Evolutionary conservation across 2,888 invertebrate species (phyloP), one percentile per base, ranked within the genome.

Genomic region (Polymixis flavicincta): DNA sequence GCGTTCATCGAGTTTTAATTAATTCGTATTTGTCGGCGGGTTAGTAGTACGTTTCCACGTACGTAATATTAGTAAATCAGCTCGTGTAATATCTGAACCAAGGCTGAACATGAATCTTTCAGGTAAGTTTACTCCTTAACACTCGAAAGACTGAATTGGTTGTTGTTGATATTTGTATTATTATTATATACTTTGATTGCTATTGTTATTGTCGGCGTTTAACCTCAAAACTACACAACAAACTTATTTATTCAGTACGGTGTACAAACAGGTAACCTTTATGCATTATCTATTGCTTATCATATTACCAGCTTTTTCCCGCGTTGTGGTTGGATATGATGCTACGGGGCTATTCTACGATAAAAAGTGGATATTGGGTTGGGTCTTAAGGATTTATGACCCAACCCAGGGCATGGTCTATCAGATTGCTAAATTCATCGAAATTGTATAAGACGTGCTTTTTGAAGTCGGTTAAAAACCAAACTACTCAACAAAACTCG

Each of bases 81-180:
- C 28, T 63, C 7, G 54, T 55, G 22, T 52, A 45, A 9, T 71
- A 17, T 28, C 7, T 25, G 28, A 54, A 54, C 0, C 54, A 76
- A 85, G 54, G 54, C 69, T 65, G 48, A 83, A 67, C n/a, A 92
- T 92, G 92, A 92, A 89, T 87, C 88, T 91, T 59, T 92, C 92
- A 78, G 92, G 92, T 90, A 89, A 82, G 64, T 64, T 60, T 25
- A 63, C 7, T 65, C 6, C 19, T 0, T 45, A n/a, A 32, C 22
- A 28, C 1, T 13, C 22, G n/a, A 25, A 19, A 2, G 1, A 19
- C 1, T n/a, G 14, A 22, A 0, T 37, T 50, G 6, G n/a, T 50
- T 54, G 8, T 13, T 25, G 22, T 28, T 48, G 2, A 28, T 3
- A 32, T 54, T 63, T 37, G 3, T 48, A 57, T 6, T 52, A 28